These are phyloP conservation scores for Catostylus mosaicus DNA, from an alignment of 30 jellyfish, hydroid and myxozoan genomes.

Conservation along the genomic window DNA sequence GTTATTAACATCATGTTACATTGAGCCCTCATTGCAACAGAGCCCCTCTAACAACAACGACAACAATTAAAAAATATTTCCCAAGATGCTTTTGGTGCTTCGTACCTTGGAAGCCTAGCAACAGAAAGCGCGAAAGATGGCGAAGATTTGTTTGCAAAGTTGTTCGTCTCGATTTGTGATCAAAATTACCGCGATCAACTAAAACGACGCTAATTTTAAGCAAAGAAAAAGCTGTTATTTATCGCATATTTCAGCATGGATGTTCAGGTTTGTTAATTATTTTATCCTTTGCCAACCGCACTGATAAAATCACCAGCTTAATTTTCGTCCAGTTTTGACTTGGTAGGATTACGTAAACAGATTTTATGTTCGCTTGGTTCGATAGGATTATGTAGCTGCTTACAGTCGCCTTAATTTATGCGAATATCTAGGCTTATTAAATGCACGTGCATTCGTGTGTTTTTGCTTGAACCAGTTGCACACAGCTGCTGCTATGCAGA, in stretches of 20 bases:
- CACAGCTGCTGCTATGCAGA: no score
- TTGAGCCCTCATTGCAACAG: no score
- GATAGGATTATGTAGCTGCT: constrained; percentile 14
- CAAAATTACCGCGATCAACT: background rate
- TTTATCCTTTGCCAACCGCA: constrained; percentile 45
- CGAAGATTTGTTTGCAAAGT: constrained; percentile 42
- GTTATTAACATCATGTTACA: no score
- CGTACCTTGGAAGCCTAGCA: constrained; percentile 33
- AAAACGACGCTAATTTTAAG: background rate
- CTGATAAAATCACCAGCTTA: constrained; percentile 36
- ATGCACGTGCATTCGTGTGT: background rate
- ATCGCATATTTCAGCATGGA: constrained; percentile 29
- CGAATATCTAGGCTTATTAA: background rate
- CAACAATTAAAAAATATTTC: no score
- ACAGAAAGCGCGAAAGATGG: constrained; percentile 61
- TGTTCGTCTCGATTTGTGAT: background rate
- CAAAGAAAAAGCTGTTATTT: background rate
- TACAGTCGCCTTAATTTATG: background rate
- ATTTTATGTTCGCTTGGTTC: background rate
- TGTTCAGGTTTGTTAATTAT: constrained; percentile 27
- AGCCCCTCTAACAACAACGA: no score
- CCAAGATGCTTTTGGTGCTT: constrained; percentile 35
- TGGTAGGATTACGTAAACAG: background rate
- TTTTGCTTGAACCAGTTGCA: background rate
- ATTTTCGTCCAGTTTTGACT: constrained; percentile 27